These are phyloP conservation scores for Xestia xanthographa DNA, from an alignment of 2,888 invertebrate species.

Conservation along the genomic window DNA sequence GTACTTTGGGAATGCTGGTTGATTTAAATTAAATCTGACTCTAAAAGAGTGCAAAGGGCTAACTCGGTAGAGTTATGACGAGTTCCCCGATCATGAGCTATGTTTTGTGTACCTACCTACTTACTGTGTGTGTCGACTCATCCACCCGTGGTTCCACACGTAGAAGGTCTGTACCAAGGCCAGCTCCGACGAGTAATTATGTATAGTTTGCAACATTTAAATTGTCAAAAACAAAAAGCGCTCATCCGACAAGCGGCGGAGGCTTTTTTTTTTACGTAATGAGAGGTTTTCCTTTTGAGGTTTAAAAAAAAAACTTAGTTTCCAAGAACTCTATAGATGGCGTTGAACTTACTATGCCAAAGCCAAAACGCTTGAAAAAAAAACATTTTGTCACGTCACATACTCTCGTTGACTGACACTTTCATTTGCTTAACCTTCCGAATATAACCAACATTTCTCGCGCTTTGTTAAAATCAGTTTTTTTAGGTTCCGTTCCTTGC, in stretches of 20 bases:
- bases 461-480: too few species aligned
- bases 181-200: not conserved
- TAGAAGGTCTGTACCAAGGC: constrained; percentile 77
- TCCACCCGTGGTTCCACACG: constrained; percentile 71
- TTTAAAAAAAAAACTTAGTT: too few species aligned
- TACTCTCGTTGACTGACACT: too few species aligned
- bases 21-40: not conserved
- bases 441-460: too few species aligned
- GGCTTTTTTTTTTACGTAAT: too few species aligned
- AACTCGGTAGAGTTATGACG: not conserved
- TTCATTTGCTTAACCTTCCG: too few species aligned
- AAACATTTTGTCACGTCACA: too few species aligned
- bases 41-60: not conserved
- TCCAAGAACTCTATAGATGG: too few species aligned
- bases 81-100: not conserved
- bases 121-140: constrained; percentile 45
- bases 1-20: not conserved
- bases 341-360: too few species aligned
- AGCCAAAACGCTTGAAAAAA: too few species aligned
- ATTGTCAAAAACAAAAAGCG: constrained; percentile 35
- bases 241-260: constrained; percentile 4
- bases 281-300: too few species aligned
- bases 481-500: too few species aligned
- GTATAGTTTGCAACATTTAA: constrained; percentile 15
- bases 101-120: constrained; percentile 16